These are phyloP conservation scores for Dichetophora obliterata DNA, from an alignment of 2,888 invertebrate species.

Conservation along the genomic window DNA sequence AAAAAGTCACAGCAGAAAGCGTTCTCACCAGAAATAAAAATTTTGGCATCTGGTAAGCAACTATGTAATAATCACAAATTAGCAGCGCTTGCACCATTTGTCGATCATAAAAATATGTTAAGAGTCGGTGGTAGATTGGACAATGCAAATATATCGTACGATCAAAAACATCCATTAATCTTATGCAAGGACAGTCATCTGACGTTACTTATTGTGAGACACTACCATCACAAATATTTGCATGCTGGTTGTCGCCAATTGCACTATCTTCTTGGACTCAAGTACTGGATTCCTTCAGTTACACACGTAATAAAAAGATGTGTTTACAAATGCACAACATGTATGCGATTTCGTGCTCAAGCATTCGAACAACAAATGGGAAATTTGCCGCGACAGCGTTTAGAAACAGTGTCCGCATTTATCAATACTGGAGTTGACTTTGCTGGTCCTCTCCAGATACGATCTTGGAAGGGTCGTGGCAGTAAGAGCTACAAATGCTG, in stretches of 20 bases:
- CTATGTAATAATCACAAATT: conserved; percentile 8
- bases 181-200: conserved; percentile 17
- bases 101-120: conserved; percentile 4
- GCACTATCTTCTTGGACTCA: conserved; percentile 22
- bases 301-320: conserved; percentile 22
- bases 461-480: conserved; percentile 42
- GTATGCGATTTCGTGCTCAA: conserved; percentile 13
- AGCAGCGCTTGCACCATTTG: conserved; percentile 23
- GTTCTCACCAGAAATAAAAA: neutral
- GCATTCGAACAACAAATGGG: conserved; percentile 37
- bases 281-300: conserved; percentile 28
- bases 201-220: conserved; percentile 7
- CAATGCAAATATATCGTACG: conserved; percentile 11
- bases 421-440: conserved; percentile 39
- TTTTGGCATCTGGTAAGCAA: neutral
- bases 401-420: conserved; percentile 33
- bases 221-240: conserved; percentile 15
- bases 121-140: conserved; percentile 29
- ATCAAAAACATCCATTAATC: conserved; percentile 26
- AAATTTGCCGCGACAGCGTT: conserved; percentile 12
- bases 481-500: conserved; percentile 38
- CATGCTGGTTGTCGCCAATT: conserved; percentile 28
- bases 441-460: conserved; percentile 40
- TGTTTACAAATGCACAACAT: conserved; percentile 31
- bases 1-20: neutral